A percentile compares a stretch with the other conserved stretches of the same genome.
These are phyloP conservation scores for Aporophyla nigra DNA, from an alignment of 2,888 invertebrate species.

Conservation along the genomic window DNA sequence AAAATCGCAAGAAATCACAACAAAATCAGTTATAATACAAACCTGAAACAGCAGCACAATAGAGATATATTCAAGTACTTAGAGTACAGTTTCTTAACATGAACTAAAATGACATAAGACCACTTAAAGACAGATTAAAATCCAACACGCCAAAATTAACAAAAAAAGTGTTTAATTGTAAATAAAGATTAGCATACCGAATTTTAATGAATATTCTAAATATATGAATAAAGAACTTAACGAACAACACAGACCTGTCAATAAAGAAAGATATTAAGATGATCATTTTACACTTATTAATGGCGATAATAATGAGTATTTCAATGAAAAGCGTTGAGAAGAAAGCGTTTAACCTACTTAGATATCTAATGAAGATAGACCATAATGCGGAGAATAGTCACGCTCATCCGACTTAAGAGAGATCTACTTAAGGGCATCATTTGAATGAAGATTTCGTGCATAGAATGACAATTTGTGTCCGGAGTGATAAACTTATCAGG, in stretches of 20 bases:
- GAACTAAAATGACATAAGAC: too few relatives aligned
- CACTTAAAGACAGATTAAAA: not conserved
- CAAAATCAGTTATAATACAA: not conserved
- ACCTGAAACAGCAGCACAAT: not conserved
- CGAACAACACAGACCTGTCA: conserved; percentile 9
- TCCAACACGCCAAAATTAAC: conserved; percentile 3
- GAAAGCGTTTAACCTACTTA: conserved; percentile 41
- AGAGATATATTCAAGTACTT: too few relatives aligned
- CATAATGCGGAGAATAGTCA: conserved; percentile 37
- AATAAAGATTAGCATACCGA: conserved; percentile 7
- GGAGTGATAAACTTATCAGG: conserved; percentile 6
- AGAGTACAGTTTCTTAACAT: too few relatives aligned
- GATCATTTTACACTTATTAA: conserved; percentile 28
- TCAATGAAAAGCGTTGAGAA: conserved; percentile 21
- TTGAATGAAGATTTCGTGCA: conserved; percentile 33
- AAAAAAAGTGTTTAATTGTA: not conserved
- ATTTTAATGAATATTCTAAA: conserved; percentile 41
- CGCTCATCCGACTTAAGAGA: conserved; percentile 30
- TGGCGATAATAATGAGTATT: conserved; percentile 21
- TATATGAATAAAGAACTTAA: conserved; percentile 32
- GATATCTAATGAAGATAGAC: conserved; percentile 53
- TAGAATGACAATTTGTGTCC: not conserved
- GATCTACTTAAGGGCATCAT: conserved; percentile 29
- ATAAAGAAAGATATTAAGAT: conserved; percentile 15
- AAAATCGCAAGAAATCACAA: too few relatives aligned